These are phyloP conservation scores for Paramuricea clavata DNA, from an alignment of 92 coral and sea anemone genomes.

Conservation along the genomic window DNA sequence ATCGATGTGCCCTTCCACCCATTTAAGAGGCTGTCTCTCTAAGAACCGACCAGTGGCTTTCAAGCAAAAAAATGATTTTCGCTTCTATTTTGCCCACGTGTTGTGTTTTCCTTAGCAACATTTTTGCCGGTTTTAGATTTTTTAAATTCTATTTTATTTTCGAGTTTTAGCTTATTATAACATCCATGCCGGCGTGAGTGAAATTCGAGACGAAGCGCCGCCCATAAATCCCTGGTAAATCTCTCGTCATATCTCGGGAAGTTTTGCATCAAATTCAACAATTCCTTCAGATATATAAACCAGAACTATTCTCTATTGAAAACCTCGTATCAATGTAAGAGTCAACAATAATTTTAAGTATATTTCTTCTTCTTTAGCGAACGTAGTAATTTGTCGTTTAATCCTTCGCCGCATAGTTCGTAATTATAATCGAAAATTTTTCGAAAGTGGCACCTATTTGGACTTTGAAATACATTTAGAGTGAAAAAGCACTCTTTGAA, in stretches of 20 bases:
- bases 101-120: neutral
- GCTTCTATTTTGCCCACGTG: neutral
- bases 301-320: neutral
- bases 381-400: too few species aligned
- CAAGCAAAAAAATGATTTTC: too few species aligned
- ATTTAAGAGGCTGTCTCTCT: constrained; percentile 34
- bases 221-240: neutral
- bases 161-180: neutral
- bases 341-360: too few species aligned
- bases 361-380: neutral
- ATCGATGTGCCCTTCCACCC: too few species aligned
- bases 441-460: constrained; percentile 10
- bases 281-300: neutral
- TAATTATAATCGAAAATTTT: neutral
- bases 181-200: too few species aligned
- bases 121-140: neutral
- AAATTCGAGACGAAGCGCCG: neutral
- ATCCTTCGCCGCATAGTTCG: too few species aligned
- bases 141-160: too few species aligned
- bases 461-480: neutral
- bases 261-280: neutral
- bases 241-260: neutral
- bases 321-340: too few species aligned
- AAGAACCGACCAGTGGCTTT: neutral
- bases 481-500: neutral